Percentiles rank a stretch among this genome's conserved stretches.
Evolutionary conservation across 2,888 invertebrate species (phyloP).

Genomic region (Pachydiplax longipennis): DNA sequence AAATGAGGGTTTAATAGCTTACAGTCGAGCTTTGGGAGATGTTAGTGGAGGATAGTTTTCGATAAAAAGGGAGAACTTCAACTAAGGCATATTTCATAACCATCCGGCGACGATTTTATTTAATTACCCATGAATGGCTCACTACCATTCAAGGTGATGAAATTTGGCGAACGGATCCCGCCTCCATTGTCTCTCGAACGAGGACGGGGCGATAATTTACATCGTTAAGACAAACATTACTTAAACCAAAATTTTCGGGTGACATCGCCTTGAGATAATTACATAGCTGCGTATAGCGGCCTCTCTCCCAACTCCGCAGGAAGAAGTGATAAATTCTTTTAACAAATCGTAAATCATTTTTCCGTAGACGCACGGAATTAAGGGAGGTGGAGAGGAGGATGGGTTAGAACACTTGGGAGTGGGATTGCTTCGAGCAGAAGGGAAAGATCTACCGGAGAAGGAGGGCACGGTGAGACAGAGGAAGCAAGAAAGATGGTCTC

Average conservation of each 20-base stretch:
- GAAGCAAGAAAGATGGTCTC: background rate
- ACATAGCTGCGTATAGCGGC: background rate
- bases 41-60: no score
- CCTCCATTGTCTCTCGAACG: no score
- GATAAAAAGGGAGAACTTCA: no score
- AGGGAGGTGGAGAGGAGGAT: background rate
- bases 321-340: background rate
- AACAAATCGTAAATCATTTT: background rate
- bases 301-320: background rate
- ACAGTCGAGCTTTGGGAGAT: no score
- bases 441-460: background rate
- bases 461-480: background rate
- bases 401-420: background rate
- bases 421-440: background rate
- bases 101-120: no score
- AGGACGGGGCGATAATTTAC: no score
- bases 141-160: no score
- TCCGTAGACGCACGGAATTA: background rate
- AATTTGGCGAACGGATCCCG: no score
- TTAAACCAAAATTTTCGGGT: background rate
- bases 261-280: background rate
- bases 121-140: no score
- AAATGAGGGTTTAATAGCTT: no score
- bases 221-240: background rate
- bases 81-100: no score